These are phyloP conservation scores for Zoanthus sociatus DNA, from an alignment of 92 coral and sea anemone species.

Conservation along the genomic window DNA sequence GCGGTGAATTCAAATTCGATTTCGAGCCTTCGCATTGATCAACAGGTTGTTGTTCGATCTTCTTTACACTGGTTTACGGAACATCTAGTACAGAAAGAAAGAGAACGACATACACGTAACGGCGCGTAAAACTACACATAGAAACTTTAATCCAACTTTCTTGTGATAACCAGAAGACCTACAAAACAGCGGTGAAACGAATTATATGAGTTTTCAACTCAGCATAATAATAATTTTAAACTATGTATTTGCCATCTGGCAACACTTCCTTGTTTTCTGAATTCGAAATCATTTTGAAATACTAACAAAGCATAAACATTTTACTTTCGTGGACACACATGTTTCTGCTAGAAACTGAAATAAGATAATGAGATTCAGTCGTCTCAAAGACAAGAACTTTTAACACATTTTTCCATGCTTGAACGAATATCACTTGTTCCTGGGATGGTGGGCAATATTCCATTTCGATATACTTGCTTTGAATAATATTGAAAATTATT, in stretches of 20 bases:
- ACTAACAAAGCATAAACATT: slow-evolving; percentile 13
- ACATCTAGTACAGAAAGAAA: no score
- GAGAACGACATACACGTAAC: no score
- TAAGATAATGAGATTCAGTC: background rate
- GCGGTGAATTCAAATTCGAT: no score
- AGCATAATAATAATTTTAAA: background rate
- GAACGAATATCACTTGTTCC: background rate
- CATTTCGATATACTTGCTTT: background rate
- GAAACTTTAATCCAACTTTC: background rate
- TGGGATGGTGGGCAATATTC: background rate
- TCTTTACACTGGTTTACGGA: no score
- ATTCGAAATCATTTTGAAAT: background rate
- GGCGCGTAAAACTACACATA: background rate
- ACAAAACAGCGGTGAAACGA: background rate
- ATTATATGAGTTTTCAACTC: background rate
- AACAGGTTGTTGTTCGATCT: no score
- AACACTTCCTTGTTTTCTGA: background rate
- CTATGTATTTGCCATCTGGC: background rate
- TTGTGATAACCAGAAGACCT: background rate
- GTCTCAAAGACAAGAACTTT: background rate
- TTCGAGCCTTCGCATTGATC: no score
- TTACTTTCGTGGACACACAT: background rate
- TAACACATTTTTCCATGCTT: background rate
- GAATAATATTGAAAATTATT: background rate
- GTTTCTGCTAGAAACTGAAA: slow-evolving; percentile 14